Conservation (phyloP, 2,797 vertebrate genomes). For the Chaunax sp. region DNA sequence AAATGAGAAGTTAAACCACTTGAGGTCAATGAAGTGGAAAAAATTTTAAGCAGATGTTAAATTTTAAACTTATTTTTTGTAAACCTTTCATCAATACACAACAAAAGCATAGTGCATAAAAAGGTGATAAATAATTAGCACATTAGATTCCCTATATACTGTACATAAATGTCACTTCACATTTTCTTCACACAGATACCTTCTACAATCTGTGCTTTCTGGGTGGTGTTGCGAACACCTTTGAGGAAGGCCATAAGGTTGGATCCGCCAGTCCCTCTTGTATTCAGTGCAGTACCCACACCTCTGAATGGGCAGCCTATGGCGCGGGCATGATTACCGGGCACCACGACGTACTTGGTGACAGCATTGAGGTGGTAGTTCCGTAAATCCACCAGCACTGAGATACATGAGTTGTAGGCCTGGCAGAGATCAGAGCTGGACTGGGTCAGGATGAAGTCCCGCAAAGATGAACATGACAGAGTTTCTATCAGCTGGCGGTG, state of each 20-base stretch:
- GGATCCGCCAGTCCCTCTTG: conserved; percentile 84
- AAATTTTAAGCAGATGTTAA: not conserved
- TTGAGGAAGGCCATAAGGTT: conserved; percentile 85
- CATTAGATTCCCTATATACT: too few species aligned
- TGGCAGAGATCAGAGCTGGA: conserved; percentile 52
- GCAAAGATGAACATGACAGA: conserved; percentile 75
- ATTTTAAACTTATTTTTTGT: not conserved
- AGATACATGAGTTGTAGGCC: conserved; percentile 82
- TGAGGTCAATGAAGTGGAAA: not conserved
- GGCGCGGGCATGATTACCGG: conserved; percentile 21
- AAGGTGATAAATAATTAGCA: not conserved
- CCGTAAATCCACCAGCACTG: conserved; percentile 78
- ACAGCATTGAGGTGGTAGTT: conserved; percentile 84
- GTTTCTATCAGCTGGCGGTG: conserved; percentile 85
- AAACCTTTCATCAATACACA: conserved; percentile 11
- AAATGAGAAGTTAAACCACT: not conserved
- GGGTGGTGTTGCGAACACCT: conserved; percentile 81
- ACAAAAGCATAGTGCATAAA: not conserved
- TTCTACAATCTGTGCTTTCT: conserved; percentile 63
- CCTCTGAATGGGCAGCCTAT: conserved; percentile 57
- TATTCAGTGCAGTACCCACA: conserved; percentile 44
- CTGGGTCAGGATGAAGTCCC: conserved; percentile 66
- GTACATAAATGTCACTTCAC: conserved; percentile 6
- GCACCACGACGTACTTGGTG: conserved; percentile 80
- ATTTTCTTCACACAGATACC: conserved; percentile 10